Base-by-base conservation (phyloP, 2,113 vertebrate genomes). In the Brachyhypopomus occidentalis region DNA sequence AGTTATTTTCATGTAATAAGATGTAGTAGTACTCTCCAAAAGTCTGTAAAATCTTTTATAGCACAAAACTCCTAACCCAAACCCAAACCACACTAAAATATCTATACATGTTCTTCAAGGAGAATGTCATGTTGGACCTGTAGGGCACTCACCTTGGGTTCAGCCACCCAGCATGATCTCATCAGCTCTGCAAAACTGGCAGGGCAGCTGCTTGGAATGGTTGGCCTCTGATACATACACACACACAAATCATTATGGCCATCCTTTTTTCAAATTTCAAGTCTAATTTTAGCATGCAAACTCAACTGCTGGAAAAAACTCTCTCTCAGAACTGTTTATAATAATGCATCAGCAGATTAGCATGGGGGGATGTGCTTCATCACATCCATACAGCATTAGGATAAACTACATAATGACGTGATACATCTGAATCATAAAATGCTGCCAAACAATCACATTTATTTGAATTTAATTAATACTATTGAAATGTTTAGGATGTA, bases 121-220 rank as follows among this genome's bases (percentile, higher is more conserved):
- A 64, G 62, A 75, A 59, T 4, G 1, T n/a, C 4, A 20, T 59
- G 22, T 14, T 36, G 8, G 12, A 34, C 11, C 72, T 52, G 45
- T 14, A 30, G 16, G 16, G 17, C 25, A 34, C 55, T 75, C 92
- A 97, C 98, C 95, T 97, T 99, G 86, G 98, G 94, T 66, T 99
- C 96, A 48, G 96, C 95, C 90, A 95, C 94, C 97, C 97, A 99
- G 89, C 97, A 99, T 3, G 96, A 95, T 83, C 91, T 95, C 94
- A 99, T 95, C 87, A 99, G 91, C 85, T 97, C 96, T 86, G 96
- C 98, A 92, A 99, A 98, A 90, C 97, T 98, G 90, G 91, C 92
- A 67, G 97, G 97, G 91, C 97, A 99, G 86, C 96, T 96, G 93
- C 94, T 98, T 81, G 97, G 97, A 93, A 99, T 96, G 92, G 97